Evolutionary conservation across 2,797 vertebrate species (phyloP), one percentile per base, ranked within the genome.

Genomic region (Naso thynnoides): DNA sequence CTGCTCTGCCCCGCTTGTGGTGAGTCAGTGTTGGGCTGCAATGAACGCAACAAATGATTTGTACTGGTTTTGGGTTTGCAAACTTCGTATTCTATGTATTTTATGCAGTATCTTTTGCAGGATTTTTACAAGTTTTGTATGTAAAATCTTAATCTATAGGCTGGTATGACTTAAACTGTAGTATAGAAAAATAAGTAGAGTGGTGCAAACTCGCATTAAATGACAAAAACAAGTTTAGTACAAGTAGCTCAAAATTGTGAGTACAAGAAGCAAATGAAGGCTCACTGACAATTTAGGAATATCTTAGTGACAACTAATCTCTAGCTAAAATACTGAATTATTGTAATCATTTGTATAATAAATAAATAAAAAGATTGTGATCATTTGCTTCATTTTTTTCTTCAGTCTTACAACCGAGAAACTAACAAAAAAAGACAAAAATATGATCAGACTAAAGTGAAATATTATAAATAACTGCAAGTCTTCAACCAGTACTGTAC

Each of bases 1-100:
- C 86, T 99, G 98, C 88, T 99, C 98, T 31, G 97, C 96, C 58
- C 98, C 98, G 3, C 92, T 99, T 0, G 96, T 98, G 95, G 98
- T 99, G 88, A 97, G 97, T 95, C 70, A 8, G 8, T 5, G 23
- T 4, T 14, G 29, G 33, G 14, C 6, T 27, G 16, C 23, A 1
- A 14, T 26, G 0, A 21, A 14, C 3, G 9, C 19, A 4, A 6
- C 8, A 0, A 6, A 0, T 16, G 38, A 8, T 38, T 39, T 23
- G 4, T 7, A 47, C 1, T 11, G 8, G 16, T 9, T 23, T 3
- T 5, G 11, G 15, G 49, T 58, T 23, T n/a, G 13, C 8, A 21
- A n/a, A n/a, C n/a, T n/a, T n/a, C n/a, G n/a, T n/a, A n/a, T n/a
- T n/a, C n/a, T n/a, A n/a, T n/a, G n/a, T n/a, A n/a, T n/a, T n/a